phyloP scores from a whole-genome alignment of 2,888 invertebrate species.

The Chloroclystis v-ata region DNA sequence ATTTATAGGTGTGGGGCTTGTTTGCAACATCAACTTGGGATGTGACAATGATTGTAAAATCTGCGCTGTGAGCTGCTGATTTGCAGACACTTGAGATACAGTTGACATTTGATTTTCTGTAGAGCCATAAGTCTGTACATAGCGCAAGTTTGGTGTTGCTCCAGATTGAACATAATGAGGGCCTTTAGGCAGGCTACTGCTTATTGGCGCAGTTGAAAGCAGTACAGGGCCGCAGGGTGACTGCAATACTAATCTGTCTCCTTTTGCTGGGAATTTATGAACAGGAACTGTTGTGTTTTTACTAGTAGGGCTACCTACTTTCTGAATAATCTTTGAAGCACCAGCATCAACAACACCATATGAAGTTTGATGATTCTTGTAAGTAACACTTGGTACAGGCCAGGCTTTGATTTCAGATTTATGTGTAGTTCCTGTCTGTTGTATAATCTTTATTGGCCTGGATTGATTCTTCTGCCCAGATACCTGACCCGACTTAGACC shows the following conservation, averaged over 20 bases:
- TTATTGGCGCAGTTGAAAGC: slow-evolving; percentile 63
- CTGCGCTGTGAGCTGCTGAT: slow-evolving; percentile 80
- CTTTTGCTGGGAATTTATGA: slow-evolving; percentile 58
- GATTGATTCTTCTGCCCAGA: slow-evolving; percentile 64
- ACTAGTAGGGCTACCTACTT: slow-evolving; percentile 66
- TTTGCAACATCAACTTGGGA: slow-evolving; percentile 62
- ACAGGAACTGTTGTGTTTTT: slow-evolving; percentile 52
- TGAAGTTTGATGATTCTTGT: slow-evolving; percentile 56
- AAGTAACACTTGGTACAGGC: slow-evolving; percentile 62
- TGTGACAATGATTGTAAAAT: slow-evolving; percentile 78
- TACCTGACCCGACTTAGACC: slow-evolving; percentile 58
- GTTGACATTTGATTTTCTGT: slow-evolving; percentile 59
- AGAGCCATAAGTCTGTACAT: slow-evolving; percentile 64
- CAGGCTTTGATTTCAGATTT: slow-evolving; percentile 66
- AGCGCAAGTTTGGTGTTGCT: slow-evolving; percentile 64
- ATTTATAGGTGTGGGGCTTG: slow-evolving; percentile 44
- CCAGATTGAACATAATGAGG: slow-evolving; percentile 73
- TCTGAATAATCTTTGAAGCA: slow-evolving; percentile 67
- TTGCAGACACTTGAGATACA: slow-evolving; percentile 75
- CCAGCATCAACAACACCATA: slow-evolving; percentile 59
- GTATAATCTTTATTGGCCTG: slow-evolving; percentile 77
- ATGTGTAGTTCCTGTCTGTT: slow-evolving; percentile 61
- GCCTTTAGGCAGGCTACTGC: slow-evolving; percentile 61
- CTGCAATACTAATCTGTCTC: slow-evolving; percentile 64
- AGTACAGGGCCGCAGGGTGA: slow-evolving; percentile 69